Conservation (phyloP, 2,113 vertebrate genomes). For the Pipra filicauda region DNA sequence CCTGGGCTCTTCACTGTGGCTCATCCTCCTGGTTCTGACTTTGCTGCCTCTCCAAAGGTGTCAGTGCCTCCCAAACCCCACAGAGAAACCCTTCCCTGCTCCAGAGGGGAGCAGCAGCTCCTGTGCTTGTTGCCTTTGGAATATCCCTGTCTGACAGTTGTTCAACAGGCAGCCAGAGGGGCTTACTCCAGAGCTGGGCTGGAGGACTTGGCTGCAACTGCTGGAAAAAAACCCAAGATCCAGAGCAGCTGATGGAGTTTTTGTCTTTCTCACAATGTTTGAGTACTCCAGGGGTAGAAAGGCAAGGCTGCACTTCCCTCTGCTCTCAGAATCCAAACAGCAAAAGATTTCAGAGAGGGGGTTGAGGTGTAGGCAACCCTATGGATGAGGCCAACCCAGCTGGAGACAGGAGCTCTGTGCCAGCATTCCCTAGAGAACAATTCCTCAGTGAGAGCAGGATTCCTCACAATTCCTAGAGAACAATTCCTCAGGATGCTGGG, state of each 20-base stretch:
- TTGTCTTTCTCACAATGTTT: background rate
- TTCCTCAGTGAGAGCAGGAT: background rate
- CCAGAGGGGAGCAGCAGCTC: background rate
- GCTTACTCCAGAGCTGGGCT: rapidly evolving
- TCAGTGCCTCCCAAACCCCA: background rate
- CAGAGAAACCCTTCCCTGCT: background rate
- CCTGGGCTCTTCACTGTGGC: background rate
- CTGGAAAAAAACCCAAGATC: background rate
- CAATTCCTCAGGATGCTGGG: background rate
- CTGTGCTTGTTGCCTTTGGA: background rate
- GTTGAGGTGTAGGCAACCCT: background rate
- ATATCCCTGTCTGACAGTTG: background rate
- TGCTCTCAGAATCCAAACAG: background rate
- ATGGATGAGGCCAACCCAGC: rapidly evolving
- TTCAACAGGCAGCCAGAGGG: background rate
- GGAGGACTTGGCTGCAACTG: background rate
- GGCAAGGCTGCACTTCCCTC: background rate
- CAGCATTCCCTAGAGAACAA: background rate
- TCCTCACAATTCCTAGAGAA: background rate
- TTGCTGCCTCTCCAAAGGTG: background rate
- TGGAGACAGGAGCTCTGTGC: background rate
- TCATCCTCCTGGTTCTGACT: background rate
- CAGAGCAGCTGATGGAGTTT: background rate
- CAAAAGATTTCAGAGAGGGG: background rate
- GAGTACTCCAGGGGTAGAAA: background rate